Percentiles rank a stretch among this genome's conserved stretches.
Conservation (phyloP, 2,797 vertebrate species). For the Micropoecilia bifurca region DNA sequence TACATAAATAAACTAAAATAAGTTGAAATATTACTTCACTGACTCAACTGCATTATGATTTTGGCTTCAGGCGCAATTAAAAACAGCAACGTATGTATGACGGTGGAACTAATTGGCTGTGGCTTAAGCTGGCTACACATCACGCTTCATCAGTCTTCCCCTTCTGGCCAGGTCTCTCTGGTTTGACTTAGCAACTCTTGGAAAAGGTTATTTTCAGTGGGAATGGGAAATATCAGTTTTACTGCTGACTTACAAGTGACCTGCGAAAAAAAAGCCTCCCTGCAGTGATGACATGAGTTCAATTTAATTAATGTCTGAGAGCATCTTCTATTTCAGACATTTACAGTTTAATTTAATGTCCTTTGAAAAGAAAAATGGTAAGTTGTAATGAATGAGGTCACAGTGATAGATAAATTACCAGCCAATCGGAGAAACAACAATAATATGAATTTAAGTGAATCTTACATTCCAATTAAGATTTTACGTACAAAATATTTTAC, state of each 20-base stretch:
- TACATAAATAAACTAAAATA: background rate
- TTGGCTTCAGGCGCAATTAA: constrained; percentile 9
- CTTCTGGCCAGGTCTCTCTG: constrained; percentile 25
- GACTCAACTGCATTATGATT: background rate
- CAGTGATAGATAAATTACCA: background rate
- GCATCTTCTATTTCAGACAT: background rate
- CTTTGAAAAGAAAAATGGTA: background rate
- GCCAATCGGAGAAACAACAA: constrained; percentile 8
- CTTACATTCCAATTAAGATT: background rate
- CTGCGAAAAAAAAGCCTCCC: constrained; percentile 23
- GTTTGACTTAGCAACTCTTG: constrained; percentile 38
- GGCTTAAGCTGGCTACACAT: constrained; percentile 25
- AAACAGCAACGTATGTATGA: constrained; percentile 29
- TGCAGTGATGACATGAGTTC: constrained; percentile 8
- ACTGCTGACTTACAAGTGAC: constrained; percentile 17
- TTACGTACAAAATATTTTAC: background rate
- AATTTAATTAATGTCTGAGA: constrained; percentile 29
- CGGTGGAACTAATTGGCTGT: constrained; percentile 32
- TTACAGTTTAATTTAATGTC: background rate
- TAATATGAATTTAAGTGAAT: constrained; percentile 42
- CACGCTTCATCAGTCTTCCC: constrained; percentile 43
- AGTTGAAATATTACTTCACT: background rate
- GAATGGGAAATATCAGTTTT: constrained; percentile 37
- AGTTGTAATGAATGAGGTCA: background rate
- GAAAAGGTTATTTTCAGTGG: constrained; percentile 40